Evolutionary conservation across 2,797 vertebrate genomes (phyloP).

Genomic region (Steatocranus sp.): DNA sequence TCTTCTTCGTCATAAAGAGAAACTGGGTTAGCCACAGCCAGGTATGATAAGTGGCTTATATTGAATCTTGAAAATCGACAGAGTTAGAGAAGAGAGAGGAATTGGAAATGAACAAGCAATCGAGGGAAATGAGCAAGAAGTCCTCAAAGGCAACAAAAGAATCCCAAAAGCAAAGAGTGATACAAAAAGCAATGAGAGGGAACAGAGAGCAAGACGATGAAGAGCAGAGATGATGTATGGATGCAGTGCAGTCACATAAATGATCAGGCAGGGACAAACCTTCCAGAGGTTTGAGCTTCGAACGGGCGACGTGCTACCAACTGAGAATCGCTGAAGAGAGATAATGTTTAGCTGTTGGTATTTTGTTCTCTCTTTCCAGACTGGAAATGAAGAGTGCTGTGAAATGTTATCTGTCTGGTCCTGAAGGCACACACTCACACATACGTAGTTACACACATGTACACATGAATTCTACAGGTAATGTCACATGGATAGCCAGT

Average conservation of each 20-base stretch:
- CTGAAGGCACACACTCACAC: constrained; percentile 19
- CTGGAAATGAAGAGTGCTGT: constrained; percentile 36
- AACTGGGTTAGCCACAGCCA: constrained; percentile 12
- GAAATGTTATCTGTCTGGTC: constrained; percentile 43
- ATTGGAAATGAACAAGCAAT: background rate
- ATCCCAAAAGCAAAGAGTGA: background rate
- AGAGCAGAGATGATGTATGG: background rate
- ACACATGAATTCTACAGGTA: constrained; percentile 24
- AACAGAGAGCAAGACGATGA: background rate
- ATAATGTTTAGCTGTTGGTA: constrained; percentile 40
- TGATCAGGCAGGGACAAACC: background rate
- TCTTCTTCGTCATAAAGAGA: constrained; percentile 12
- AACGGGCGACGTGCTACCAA: background rate
- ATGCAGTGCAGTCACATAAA: background rate
- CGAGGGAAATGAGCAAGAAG: constrained; percentile 5
- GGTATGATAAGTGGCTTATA: constrained; percentile 32
- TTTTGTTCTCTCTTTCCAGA: constrained; percentile 19
- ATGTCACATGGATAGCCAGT: constrained; percentile 25
- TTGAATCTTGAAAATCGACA: constrained; percentile 14
- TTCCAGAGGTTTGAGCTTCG: background rate
- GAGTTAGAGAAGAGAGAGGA: background rate
- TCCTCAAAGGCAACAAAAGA: constrained; percentile 5
- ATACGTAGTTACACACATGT: background rate
- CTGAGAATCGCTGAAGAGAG: constrained; percentile 9
- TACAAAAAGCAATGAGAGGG: background rate